Percentiles rank a stretch among this genome's conserved stretches.
phyloP scores from a whole-genome alignment of 2,113 vertebrate genomes.

The Nipponia nippon region DNA sequence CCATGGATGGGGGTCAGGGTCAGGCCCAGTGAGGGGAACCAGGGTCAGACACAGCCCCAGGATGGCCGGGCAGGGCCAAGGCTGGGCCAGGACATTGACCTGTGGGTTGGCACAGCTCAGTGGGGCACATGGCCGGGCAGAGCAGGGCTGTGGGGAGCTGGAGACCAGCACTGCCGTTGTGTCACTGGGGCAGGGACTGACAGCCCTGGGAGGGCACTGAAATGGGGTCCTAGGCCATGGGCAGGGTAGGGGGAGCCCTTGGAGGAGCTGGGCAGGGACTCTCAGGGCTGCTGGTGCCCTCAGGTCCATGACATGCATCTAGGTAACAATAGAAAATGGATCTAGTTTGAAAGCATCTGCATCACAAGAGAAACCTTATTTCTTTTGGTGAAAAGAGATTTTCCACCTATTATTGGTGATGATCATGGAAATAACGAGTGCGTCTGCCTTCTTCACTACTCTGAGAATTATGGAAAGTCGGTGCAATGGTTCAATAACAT shows the following conservation, averaged over 20 bases:
- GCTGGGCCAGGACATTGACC: fast-evolving
- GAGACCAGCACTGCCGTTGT: fast-evolving
- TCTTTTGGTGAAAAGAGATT: not conserved
- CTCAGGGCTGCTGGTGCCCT: not conserved
- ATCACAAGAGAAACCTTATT: not conserved
- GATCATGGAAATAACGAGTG: not conserved
- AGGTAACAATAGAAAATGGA: not conserved
- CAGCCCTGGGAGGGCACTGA: not conserved
- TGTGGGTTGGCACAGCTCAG: not conserved
- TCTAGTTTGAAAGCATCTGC: not conserved
- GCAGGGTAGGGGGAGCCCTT: not conserved
- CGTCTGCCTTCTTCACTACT: not conserved
- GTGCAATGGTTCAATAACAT: not conserved
- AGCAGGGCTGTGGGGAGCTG: not conserved
- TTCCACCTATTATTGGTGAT: not conserved
- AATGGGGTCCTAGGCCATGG: not conserved
- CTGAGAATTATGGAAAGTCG: not conserved
- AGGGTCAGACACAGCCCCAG: not conserved
- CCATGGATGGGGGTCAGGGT: not conserved
- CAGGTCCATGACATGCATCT: not conserved
- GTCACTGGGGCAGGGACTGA: not conserved
- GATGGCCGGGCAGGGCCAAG: not conserved
- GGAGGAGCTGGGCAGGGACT: not conserved
- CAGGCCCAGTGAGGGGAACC: not conserved
- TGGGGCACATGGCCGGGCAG: not conserved